A percentile compares a stretch with the other conserved stretches of the same genome.
Evolutionary conservation across 2,888 invertebrate genomes (phyloP).

Genomic region (Pyralis farinalis): DNA sequence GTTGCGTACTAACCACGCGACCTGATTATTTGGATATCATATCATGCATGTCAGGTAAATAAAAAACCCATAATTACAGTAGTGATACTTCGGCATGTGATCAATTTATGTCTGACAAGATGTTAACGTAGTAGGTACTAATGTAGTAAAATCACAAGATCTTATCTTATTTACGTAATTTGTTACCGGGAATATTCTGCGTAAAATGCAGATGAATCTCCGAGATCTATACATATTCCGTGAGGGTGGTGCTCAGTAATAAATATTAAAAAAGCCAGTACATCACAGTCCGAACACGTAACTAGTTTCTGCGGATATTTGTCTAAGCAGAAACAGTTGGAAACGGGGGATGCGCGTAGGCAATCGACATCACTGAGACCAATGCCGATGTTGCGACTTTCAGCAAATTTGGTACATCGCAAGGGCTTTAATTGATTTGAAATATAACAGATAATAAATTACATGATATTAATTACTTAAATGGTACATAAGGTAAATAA

Average conservation of each 20-base stretch:
- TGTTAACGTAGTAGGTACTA: not conserved
- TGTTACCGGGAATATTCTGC: not conserved
- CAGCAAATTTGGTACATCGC: too few relatives aligned
- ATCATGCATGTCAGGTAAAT: too few relatives aligned
- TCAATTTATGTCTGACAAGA: not conserved
- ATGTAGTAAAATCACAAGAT: too few relatives aligned
- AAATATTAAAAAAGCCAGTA: constrained; percentile 64
- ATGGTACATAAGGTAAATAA: too few relatives aligned
- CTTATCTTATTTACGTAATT: not conserved
- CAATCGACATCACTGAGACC: constrained; percentile 22
- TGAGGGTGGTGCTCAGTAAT: constrained; percentile 38
- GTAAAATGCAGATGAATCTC: not conserved
- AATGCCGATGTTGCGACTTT: constrained; percentile 2
- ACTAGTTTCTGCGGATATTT: constrained; percentile 74
- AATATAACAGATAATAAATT: too few relatives aligned
- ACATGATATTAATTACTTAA: too few relatives aligned
- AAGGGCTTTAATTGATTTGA: too few relatives aligned
- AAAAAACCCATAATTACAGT: too few relatives aligned
- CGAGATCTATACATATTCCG: constrained; percentile 2
- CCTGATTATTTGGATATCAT: too few relatives aligned
- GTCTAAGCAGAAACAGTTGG: constrained; percentile 69
- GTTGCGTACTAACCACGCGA: too few relatives aligned
- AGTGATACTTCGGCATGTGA: too few relatives aligned
- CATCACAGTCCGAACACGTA: constrained; percentile 65
- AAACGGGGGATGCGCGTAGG: constrained; percentile 49